A percentile compares a stretch with the other conserved stretches of the same genome.
Conservation (phyloP, 2,113 vertebrate genomes). For the Coryphaenoides rupestris region DNA sequence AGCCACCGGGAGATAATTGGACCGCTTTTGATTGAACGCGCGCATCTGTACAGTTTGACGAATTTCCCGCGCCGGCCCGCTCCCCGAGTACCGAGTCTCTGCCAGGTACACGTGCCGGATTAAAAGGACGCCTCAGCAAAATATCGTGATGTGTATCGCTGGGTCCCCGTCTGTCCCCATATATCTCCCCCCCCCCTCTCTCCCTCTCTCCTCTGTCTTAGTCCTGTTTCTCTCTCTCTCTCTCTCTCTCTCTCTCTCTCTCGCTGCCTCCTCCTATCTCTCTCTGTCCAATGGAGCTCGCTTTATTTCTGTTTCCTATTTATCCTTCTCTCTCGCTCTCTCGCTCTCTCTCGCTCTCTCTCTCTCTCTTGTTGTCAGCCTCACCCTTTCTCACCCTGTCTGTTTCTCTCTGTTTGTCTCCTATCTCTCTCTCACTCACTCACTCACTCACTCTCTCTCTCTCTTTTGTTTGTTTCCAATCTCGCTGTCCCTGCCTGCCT, state of each 20-base stretch:
- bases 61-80: not conserved
- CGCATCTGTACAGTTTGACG: constrained; percentile 12
- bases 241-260: constrained; percentile 6
- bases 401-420: too few relatives aligned
- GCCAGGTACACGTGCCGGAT: constrained; percentile 46
- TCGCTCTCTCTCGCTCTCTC: too few relatives aligned
- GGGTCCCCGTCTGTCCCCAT: not conserved
- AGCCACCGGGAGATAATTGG: constrained; percentile 40
- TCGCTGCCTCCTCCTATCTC: too few relatives aligned
- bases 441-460: too few relatives aligned
- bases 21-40: not conserved
- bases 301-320: too few relatives aligned
- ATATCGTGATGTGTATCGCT: constrained; percentile 42
- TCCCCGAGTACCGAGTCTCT: too few relatives aligned
- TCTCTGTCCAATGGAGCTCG: too few relatives aligned
- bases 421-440: too few relatives aligned
- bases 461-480: too few relatives aligned
- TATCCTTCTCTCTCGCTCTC: too few relatives aligned
- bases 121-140: constrained; percentile 23
- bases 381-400: too few relatives aligned
- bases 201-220: constrained; percentile 21
- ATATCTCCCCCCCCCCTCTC: constrained; percentile 1
- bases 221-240: constrained; percentile 11
- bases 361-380: too few relatives aligned
- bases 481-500: constrained; percentile 11